phyloP scores from a whole-genome alignment of 2,113 vertebrate genomes.

The Xiphorhynchus elegans region DNA sequence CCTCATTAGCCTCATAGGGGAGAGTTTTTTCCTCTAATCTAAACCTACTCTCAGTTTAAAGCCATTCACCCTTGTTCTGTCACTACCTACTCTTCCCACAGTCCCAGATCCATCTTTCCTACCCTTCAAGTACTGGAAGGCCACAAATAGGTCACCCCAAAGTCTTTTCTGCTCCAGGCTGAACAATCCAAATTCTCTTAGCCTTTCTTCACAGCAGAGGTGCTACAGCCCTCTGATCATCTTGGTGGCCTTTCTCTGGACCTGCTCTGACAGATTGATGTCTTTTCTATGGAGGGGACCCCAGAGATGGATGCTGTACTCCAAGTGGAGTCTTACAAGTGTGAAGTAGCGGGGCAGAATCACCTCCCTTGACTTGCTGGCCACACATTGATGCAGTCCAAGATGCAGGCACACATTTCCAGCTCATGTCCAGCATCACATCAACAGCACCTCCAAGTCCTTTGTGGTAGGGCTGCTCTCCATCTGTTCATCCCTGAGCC shows the following conservation, averaged over 20 bases:
- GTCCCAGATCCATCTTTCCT: not conserved
- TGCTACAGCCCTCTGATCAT: not conserved
- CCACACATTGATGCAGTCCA: rapidly evolving
- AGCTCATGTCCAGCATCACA: not conserved
- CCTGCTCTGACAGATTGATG: rapidly evolving
- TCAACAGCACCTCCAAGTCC: not conserved
- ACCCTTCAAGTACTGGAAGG: not conserved
- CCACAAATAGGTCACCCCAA: not conserved
- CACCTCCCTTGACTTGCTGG: rapidly evolving
- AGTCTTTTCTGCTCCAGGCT: not conserved
- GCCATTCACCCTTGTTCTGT: not conserved
- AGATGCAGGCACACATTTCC: too few species aligned
- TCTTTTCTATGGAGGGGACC: not conserved
- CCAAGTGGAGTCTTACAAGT: not conserved
- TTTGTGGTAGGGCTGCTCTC: rapidly evolving
- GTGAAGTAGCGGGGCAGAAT: not conserved
- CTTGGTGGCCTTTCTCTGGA: not conserved
- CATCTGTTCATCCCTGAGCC: not conserved
- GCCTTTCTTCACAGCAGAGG: not conserved
- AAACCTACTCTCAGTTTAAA: not conserved
- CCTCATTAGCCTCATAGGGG: not conserved
- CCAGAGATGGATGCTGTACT: not conserved
- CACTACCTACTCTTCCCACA: not conserved
- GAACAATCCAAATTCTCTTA: not conserved
- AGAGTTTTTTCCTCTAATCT: not conserved